Conservation (phyloP, 1,140 invertebrate species). For the Drosophila funebris region DNA sequence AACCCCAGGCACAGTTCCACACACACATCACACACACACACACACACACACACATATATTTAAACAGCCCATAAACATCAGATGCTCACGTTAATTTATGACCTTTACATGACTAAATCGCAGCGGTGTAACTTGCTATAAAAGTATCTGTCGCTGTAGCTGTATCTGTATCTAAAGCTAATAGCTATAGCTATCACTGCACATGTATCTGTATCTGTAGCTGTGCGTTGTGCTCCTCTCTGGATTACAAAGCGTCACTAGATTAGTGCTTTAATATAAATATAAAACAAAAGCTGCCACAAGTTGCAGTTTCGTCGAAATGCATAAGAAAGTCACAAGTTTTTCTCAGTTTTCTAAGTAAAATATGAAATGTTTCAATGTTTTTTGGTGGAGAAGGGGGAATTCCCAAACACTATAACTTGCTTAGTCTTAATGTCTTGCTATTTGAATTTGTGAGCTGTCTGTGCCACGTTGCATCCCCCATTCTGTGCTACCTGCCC, state of each 20-base stretch:
- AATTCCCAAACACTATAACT: background rate
- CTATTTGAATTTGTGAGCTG: background rate
- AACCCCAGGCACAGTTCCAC: background rate
- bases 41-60: background rate
- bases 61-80: slow-evolving; percentile 40
- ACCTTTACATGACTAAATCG: slow-evolving; percentile 42
- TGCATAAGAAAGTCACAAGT: background rate
- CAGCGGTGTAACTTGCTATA: slow-evolving; percentile 17
- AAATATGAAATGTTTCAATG: background rate
- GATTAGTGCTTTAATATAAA: slow-evolving; percentile 54
- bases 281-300: slow-evolving; percentile 13
- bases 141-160: slow-evolving; percentile 26
- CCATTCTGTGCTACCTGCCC: too few species aligned
- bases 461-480: background rate
- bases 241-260: slow-evolving; percentile 38
- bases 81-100: slow-evolving; percentile 55
- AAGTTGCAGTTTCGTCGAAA: background rate
- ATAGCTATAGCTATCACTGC: too few species aligned
- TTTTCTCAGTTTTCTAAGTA: background rate
- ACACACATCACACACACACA: background rate
- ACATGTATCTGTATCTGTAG: background rate
- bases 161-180: slow-evolving; percentile 16
- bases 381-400: too few species aligned
- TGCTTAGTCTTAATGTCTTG: background rate
- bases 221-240: background rate